A percentile compares a stretch with the other conserved stretches of the same genome.
Evolutionary conservation across 2,888 invertebrate species (phyloP).

Genomic region (Anodontia alba): DNA sequence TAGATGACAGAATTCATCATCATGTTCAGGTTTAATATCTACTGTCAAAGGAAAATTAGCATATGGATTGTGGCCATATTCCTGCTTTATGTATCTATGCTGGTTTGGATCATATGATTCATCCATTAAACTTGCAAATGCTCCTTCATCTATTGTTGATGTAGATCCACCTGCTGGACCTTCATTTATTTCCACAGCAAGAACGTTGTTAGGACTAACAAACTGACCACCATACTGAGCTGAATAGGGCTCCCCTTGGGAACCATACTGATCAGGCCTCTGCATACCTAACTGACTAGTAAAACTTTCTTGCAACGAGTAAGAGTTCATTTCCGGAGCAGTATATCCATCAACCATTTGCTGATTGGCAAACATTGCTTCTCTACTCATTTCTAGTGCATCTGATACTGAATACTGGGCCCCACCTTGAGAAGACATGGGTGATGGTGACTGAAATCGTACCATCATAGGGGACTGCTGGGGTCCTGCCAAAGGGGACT

Average conservation of each 20-base stretch:
- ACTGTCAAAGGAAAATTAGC: constrained; percentile 59
- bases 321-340: constrained; percentile 28
- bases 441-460: constrained; percentile 35
- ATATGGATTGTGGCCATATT: constrained; percentile 47
- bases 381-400: constrained; percentile 57
- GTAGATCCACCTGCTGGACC: constrained; percentile 27
- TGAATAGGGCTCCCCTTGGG: constrained; percentile 41
- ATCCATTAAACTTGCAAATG: constrained; percentile 73
- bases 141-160: constrained; percentile 74
- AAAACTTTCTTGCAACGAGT: constrained; percentile 43
- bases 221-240: constrained; percentile 54
- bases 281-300: constrained; percentile 46
- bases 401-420: constrained; percentile 56
- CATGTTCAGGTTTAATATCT: constrained; percentile 66
- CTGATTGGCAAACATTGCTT: constrained; percentile 56
- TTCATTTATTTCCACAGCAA: constrained; percentile 49
- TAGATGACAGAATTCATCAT: constrained; percentile 80
- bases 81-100: constrained; percentile 39
- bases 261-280: constrained; percentile 41
- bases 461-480: constrained; percentile 45
- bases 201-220: constrained; percentile 59
- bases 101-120: constrained; percentile 31
- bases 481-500: constrained; percentile 6
- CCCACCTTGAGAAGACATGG: constrained; percentile 38
- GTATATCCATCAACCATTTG: constrained; percentile 40